Evolutionary conservation across 1,140 invertebrate species (phyloP).

Genomic region (Zaprionus ornatus): DNA sequence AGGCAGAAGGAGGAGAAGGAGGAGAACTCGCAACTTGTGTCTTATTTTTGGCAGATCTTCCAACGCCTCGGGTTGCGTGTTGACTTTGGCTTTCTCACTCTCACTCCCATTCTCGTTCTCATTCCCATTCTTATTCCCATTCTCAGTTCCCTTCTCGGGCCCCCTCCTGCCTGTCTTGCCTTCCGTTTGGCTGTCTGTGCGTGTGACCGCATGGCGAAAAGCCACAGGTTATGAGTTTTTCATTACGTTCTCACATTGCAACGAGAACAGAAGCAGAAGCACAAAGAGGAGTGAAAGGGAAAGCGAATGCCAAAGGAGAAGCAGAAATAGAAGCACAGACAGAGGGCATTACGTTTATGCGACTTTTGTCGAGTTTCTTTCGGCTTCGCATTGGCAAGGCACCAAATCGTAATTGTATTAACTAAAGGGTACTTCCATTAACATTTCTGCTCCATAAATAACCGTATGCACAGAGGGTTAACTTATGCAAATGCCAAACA

Average conservation of each 20-base stretch:
- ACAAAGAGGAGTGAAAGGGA: not conserved
- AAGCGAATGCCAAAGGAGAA: not conserved
- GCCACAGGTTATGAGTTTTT: conserved; percentile 80
- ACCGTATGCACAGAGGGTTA: not conserved
- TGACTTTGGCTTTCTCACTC: conserved; percentile 33
- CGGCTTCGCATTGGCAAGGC: conserved; percentile 48
- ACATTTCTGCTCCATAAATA: conserved; percentile 20
- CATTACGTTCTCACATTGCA: conserved; percentile 63
- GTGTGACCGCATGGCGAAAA: conserved; percentile 76
- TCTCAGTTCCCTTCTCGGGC: not conserved
- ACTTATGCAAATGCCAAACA: not conserved
- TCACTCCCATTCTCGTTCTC: not conserved
- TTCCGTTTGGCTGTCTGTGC: conserved; percentile 40
- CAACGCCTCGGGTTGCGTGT: conserved; percentile 40
- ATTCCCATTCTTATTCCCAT: conserved; percentile 4
- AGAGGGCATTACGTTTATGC: conserved; percentile 44
- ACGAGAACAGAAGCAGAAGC: not conserved
- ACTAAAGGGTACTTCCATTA: conserved; percentile 11
- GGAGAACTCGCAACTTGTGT: conserved; percentile 38
- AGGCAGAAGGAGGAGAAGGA: conserved; percentile 34
- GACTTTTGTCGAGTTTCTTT: conserved; percentile 51
- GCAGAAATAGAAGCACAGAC: not conserved
- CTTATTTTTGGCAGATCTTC: conserved; percentile 51
- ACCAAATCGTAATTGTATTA: conserved; percentile 55
- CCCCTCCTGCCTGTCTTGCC: not conserved